A percentile compares a stretch with the other conserved stretches of the same genome.
Evolutionary conservation across 2,888 invertebrate genomes (phyloP).

Genomic region (Cheilosia vernalis): DNA sequence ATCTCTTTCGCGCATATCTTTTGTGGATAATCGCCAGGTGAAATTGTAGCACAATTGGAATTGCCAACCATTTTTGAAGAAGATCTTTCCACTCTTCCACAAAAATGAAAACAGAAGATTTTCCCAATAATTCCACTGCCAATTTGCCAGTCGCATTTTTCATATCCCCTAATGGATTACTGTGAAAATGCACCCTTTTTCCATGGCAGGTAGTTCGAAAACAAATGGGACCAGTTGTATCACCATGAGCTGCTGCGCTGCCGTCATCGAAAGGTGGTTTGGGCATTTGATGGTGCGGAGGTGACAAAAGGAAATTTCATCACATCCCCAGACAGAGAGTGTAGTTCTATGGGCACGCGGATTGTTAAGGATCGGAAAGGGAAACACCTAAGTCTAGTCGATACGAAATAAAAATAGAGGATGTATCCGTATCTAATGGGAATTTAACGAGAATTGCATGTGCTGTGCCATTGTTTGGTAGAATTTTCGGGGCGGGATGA

Average conservation of each 20-base stretch:
- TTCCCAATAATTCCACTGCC: conserved; percentile 46
- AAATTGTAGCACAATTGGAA: conserved; percentile 67
- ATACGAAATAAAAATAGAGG: conserved; percentile 6
- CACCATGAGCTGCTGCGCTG: conserved; percentile 18
- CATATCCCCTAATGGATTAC: conserved; percentile 50
- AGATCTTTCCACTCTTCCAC: conserved; percentile 45
- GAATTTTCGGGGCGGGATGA: conserved; percentile 27
- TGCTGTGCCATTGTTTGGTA: conserved; percentile 48
- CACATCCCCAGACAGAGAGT: conserved; percentile 5
- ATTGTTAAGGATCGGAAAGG: conserved; percentile 42
- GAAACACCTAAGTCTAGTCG: conserved; percentile 49
- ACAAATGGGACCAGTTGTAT: conserved; percentile 49
- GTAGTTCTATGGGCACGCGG: not conserved
- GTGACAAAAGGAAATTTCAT: conserved; percentile 49
- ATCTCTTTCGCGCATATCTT: conserved; percentile 25
- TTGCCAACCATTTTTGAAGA: conserved; percentile 5
- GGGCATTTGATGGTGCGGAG: conserved; percentile 1
- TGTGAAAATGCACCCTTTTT: conserved; percentile 26
- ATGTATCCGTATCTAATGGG: conserved; percentile 69
- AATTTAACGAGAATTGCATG: conserved; percentile 73
- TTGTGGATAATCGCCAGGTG: conserved; percentile 56
- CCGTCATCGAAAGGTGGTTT: conserved; percentile 20
- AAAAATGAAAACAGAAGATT: not conserved
- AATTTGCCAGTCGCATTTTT: conserved; percentile 42
- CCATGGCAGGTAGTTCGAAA: conserved; percentile 26